Evolutionary conservation across 1,140 invertebrate species (phyloP), one percentile per base, ranked within the genome.

Genomic region (Sarcophaga peregrina): DNA sequence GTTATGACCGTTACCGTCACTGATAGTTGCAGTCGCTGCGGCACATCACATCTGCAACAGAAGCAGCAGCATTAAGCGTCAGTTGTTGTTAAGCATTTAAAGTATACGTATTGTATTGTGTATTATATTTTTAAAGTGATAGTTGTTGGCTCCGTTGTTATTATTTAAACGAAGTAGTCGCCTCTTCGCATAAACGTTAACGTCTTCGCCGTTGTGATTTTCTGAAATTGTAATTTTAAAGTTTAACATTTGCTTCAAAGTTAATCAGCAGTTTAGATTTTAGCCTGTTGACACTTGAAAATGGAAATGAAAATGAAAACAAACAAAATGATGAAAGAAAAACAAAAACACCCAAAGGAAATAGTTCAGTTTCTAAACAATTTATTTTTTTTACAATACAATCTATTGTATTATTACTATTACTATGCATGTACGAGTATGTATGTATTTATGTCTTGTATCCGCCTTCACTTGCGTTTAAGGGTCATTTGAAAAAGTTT

Each of bases 191-290:
- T 37, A 37, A 13, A 5, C 54, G 13, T 37, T 45, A 13, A 75
- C 73, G 13, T 47, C 73, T 47, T 75, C 25, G 73, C 11, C 45
- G n/a, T 75, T 58, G 15, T 37, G 25, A 37, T 58, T 58, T 58
- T 11, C 13, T 58, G 15, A 58, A 58, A n/a, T 7, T n/a, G 54
- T n/a, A 58, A 37, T 37, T 37, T 10, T 68, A 68, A 20, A 25
- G 62, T 25, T 68, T 68, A 68, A 68, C 62, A 68, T 68, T 68
- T 68, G 62, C 62, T 68, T 68, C 20, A 37, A 4, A 68, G 62
- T 68, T 68, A 68, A 68, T 68, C 62, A 25, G n/a, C 17, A 68
- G 62, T 68, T 68, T 68, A 68, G 62, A 68, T 68, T 68, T 68
- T 68, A 68, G 62, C 62, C 17, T 68, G 20, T 68, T 68, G 62